Evolutionary conservation across 2,888 invertebrate species (phyloP).

Genomic region (Ormia ochracea): DNA sequence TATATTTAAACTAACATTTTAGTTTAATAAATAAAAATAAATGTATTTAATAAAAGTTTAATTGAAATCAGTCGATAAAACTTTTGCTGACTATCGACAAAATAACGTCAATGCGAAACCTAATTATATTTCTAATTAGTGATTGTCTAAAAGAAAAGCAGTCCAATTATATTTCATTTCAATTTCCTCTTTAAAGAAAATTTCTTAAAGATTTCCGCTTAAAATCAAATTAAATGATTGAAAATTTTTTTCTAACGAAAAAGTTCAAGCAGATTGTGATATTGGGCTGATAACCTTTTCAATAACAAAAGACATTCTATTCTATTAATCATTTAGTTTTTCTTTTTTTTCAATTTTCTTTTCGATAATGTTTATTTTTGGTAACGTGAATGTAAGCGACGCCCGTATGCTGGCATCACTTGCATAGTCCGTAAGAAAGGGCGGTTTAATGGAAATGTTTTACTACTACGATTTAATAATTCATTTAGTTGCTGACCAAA

Average conservation of each 20-base stretch:
- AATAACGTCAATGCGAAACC: slow-evolving; percentile 4
- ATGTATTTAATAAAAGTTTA: background rate
- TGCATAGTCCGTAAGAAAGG: background rate
- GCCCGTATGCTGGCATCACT: slow-evolving; percentile 27
- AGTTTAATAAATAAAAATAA: background rate
- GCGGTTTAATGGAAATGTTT: background rate
- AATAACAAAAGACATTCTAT: background rate
- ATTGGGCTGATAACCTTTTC: slow-evolving; percentile 8
- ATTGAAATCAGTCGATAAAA: background rate
- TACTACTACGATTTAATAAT: background rate
- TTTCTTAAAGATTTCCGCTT: background rate
- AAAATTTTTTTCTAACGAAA: background rate
- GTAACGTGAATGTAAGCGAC: slow-evolving; percentile 4
- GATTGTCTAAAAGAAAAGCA: too few species aligned
- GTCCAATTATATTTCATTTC: background rate
- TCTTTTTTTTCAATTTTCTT: slow-evolving; percentile 1
- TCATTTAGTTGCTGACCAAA: too few species aligned
- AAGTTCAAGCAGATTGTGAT: background rate
- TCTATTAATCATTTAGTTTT: slow-evolving; percentile 12
- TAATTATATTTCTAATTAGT: too few species aligned
- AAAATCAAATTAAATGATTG: background rate
- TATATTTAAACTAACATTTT: background rate
- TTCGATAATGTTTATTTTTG: too few species aligned
- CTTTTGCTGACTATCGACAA: background rate
- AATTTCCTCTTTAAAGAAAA: background rate